These are phyloP conservation scores for Paragorgia papillata DNA, from an alignment of 92 coral and sea anemone genomes.

Conservation along the genomic window DNA sequence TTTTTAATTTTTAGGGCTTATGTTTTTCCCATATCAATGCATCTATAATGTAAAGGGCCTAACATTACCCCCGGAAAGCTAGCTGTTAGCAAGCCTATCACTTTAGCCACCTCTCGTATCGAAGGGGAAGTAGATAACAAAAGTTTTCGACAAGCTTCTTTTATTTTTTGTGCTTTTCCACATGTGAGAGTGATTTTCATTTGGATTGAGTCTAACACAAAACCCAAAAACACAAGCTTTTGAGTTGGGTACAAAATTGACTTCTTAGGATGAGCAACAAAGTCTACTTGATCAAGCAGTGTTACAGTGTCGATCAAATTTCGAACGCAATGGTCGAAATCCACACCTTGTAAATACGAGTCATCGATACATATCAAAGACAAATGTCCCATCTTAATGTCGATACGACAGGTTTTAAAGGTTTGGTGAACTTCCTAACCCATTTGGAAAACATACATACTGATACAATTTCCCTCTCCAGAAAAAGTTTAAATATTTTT, in stretches of 20 bases:
- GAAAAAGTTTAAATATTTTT: constrained; percentile 14
- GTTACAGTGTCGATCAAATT: constrained; percentile 15
- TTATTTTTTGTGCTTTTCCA: background rate
- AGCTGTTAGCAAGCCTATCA: background rate
- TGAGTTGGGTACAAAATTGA: constrained; percentile 20
- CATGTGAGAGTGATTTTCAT: background rate
- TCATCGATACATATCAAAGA: constrained; percentile 29
- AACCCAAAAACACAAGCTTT: background rate
- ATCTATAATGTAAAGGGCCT: background rate
- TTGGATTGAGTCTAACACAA: constrained; percentile 1
- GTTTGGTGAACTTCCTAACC: constrained; percentile 26
- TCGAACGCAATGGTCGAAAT: constrained; percentile 6
- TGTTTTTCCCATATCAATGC: background rate
- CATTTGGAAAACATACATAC: constrained; percentile 29
- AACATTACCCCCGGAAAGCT: background rate
- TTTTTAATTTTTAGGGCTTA: background rate
- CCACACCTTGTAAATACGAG: constrained; percentile 30
- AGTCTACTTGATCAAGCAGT: background rate
- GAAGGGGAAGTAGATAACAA: background rate
- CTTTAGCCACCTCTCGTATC: background rate
- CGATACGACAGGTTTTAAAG: constrained; percentile 24
- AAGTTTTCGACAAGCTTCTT: background rate
- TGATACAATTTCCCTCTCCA: constrained; percentile 32
- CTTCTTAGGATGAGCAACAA: constrained; percentile 15
- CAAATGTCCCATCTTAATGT: background rate